Conservation (phyloP, 2,113 vertebrate species). For the Talpa occidentalis region DNA sequence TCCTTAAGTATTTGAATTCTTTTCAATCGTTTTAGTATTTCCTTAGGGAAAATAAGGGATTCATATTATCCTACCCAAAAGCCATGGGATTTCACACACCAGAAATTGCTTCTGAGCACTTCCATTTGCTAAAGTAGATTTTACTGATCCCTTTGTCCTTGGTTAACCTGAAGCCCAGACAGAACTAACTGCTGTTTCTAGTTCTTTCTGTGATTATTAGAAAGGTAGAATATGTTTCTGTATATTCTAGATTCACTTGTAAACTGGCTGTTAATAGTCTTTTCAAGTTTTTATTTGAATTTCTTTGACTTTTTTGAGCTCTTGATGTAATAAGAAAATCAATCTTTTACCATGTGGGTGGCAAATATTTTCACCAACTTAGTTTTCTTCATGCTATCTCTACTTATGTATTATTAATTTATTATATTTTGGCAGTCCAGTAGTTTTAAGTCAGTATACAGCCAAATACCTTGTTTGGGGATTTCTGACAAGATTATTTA, state of each 20-base stretch:
- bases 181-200: not conserved
- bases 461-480: not conserved
- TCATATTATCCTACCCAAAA: not conserved
- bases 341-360: not conserved
- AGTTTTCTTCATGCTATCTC: not conserved
- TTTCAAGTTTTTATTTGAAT: not conserved
- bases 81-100: too few species aligned
- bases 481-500: not conserved
- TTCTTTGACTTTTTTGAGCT: not conserved
- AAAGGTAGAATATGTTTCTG: not conserved
- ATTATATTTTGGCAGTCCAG: not conserved
- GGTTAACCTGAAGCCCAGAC: not conserved
- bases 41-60: not conserved
- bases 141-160: not conserved
- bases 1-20: not conserved
- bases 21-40: not conserved
- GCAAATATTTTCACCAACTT: not conserved
- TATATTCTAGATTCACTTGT: not conserved
- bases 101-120: not conserved
- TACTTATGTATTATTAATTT: not conserved
- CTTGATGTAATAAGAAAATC: not conserved
- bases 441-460: not conserved
- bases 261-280: not conserved
- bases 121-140: not conserved
- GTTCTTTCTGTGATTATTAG: not conserved